phyloP scores from a whole-genome alignment of 2,888 invertebrate species.

The Synanthedon myopaeformis region DNA sequence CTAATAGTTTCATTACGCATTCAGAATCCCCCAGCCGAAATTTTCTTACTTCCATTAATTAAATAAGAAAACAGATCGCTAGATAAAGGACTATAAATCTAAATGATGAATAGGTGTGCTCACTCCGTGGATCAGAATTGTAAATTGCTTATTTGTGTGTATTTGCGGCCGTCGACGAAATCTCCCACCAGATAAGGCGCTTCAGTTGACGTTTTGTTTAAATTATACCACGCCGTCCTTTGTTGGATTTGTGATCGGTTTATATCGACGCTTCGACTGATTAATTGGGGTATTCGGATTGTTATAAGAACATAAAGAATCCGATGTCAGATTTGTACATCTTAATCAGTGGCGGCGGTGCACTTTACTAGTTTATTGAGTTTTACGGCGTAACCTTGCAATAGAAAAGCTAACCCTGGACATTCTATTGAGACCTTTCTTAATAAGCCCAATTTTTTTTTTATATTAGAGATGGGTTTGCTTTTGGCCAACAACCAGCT shows the following conservation, averaged over 20 bases:
- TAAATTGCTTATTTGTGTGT: conserved; percentile 56
- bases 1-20: conserved; percentile 12
- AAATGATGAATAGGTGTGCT: conserved; percentile 64
- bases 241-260: background rate
- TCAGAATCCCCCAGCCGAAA: conserved; percentile 22
- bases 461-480: too few species aligned
- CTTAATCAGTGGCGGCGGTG: too few species aligned
- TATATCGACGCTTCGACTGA: background rate
- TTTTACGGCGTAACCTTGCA: too few species aligned
- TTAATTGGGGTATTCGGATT: background rate
- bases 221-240: background rate
- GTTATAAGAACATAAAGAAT: background rate
- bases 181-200: background rate
- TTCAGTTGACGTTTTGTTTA: background rate
- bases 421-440: too few species aligned
- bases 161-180: conserved; percentile 20
- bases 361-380: too few species aligned
- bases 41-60: conserved; percentile 61
- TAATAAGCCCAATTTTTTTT: too few species aligned
- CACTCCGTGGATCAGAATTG: conserved; percentile 48
- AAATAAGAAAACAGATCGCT: conserved; percentile 63
- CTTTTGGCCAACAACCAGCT: too few species aligned
- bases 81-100: conserved; percentile 67
- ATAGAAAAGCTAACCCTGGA: too few species aligned
- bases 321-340: too few species aligned